A percentile compares a stretch with the other conserved stretches of the same genome.
phyloP scores from a whole-genome alignment of 2,797 vertebrate species.

The Myotis daubentonii region DNA sequence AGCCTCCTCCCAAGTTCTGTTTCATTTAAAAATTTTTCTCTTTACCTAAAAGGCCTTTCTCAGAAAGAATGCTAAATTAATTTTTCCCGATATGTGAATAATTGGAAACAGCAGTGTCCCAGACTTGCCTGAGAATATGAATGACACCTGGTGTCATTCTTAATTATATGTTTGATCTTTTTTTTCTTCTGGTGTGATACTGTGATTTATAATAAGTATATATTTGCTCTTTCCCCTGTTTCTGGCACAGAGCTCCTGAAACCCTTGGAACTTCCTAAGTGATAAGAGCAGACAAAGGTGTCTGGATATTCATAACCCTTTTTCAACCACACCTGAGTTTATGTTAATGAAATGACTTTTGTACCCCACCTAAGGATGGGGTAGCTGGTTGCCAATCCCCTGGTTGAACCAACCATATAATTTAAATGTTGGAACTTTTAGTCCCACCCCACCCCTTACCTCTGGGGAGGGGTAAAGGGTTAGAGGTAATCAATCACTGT shows the following conservation, averaged over 20 bases:
- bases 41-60: neutral
- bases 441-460: neutral
- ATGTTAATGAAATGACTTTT: neutral
- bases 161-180: neutral
- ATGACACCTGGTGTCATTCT: neutral
- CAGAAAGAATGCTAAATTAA: constrained; percentile 31
- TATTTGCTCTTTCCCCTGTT: neutral
- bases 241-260: neutral
- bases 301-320: neutral
- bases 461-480: neutral
- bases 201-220: neutral
- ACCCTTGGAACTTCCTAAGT: neutral
- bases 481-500: neutral
- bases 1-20: neutral
- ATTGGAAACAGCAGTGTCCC: neutral
- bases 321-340: neutral
- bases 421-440: neutral
- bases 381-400: neutral
- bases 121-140: neutral
- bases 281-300: neutral
- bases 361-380: neutral
- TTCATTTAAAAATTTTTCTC: neutral
- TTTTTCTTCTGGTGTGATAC: neutral
- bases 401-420: neutral
- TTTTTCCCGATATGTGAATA: neutral